Conservation (phyloP, 2,113 vertebrate genomes). For the Rhegmatorhina hoffmannsi region DNA sequence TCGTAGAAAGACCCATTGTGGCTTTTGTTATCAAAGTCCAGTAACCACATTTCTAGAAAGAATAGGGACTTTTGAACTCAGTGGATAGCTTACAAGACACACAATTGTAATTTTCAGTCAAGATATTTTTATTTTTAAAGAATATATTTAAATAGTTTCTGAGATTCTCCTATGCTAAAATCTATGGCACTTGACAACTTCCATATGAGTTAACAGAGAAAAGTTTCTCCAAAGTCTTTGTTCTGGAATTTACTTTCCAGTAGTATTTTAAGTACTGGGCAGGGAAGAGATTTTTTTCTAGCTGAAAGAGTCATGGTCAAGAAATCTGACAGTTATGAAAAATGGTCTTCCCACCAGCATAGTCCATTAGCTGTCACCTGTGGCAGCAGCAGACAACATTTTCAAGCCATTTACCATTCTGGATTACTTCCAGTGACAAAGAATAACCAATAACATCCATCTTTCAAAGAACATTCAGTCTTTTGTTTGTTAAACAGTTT, state of each 20-base stretch:
- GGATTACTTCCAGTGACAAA: not conserved
- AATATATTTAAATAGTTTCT: not conserved
- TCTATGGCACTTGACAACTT: not conserved
- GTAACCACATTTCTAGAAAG: not conserved
- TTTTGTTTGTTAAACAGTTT: not conserved
- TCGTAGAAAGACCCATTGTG: not conserved
- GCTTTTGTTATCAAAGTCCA: not conserved
- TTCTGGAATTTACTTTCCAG: not conserved
- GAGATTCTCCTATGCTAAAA: not conserved
- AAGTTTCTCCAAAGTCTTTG: not conserved
- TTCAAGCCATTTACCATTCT: not conserved
- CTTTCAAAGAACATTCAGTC: not conserved
- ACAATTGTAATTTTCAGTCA: not conserved
- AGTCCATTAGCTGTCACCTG: not conserved
- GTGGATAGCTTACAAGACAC: not conserved
- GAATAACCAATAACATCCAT: not conserved
- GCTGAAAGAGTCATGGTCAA: not conserved
- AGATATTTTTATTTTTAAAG: not conserved
- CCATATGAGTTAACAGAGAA: not conserved
- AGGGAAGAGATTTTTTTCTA: slow-evolving; percentile 31
- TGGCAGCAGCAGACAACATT: not conserved
- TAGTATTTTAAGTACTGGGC: not conserved
- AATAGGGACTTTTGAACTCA: not conserved
- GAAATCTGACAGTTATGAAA: not conserved
- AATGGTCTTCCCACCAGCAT: not conserved